Conservation (phyloP, 2,113 vertebrate genomes). For the Leucopsar rothschildi region DNA sequence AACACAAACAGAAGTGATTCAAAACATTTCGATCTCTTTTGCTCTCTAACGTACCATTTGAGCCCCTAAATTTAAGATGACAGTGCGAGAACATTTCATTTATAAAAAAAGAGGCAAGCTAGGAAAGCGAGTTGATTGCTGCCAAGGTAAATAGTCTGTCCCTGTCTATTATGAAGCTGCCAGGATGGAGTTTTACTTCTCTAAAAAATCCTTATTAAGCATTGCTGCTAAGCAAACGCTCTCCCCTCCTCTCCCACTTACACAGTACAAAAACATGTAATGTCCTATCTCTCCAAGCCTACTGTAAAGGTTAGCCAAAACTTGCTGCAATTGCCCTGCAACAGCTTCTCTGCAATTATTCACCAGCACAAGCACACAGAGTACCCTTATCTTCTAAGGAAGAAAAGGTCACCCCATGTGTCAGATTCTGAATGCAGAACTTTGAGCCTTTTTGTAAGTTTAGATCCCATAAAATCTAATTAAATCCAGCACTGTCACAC, state of each 20-base stretch:
- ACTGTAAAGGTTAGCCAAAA: conserved; percentile 56
- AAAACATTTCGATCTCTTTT: background rate
- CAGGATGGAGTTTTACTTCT: conserved; percentile 5
- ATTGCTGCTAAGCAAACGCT: background rate
- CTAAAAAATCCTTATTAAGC: conserved; percentile 43
- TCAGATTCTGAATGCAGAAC: conserved; percentile 35
- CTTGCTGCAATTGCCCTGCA: conserved; percentile 34
- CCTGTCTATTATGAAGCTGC: background rate
- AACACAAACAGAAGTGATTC: background rate
- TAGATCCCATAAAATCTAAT: conserved; percentile 64
- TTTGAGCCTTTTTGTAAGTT: conserved; percentile 48
- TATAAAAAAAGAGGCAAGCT: background rate
- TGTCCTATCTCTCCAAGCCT: conserved; percentile 19
- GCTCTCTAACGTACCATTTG: background rate
- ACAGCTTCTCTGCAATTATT: conserved; percentile 47
- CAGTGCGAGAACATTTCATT: background rate
- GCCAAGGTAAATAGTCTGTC: conserved; percentile 27
- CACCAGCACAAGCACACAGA: conserved; percentile 46
- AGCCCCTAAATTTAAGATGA: background rate
- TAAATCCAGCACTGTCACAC: conserved; percentile 48
- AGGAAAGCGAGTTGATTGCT: background rate
- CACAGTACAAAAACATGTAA: conserved; percentile 21
- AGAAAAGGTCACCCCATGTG: conserved; percentile 24
- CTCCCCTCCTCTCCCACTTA: conserved; percentile 17
- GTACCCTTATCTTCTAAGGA: conserved; percentile 54